A percentile compares a stretch with the other conserved stretches of the same genome.
Conservation (phyloP, 30 jellyfish, hydroid and myxozoan species). For the Hydractinia echinata region DNA sequence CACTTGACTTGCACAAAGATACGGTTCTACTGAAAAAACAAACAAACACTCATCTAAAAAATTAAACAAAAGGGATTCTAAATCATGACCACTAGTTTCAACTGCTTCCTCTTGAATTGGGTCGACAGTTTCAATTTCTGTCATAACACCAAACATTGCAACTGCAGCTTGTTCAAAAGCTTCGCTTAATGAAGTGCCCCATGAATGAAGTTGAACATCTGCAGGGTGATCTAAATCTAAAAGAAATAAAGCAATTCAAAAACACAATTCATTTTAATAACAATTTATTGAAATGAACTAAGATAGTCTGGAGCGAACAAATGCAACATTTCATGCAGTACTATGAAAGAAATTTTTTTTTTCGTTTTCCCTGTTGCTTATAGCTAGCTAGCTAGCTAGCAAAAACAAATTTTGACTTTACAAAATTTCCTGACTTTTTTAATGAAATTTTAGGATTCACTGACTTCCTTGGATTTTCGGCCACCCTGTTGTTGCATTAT, state of each 20-base stretch:
- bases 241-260: background rate
- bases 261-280: no score
- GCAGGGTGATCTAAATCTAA: constrained; percentile 91
- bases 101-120: constrained; percentile 48
- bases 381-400: no score
- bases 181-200: constrained; percentile 79
- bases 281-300: no score
- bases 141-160: constrained; percentile 85
- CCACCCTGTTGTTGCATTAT: no score
- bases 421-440: no score
- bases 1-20: constrained; percentile 48
- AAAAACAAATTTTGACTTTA: no score
- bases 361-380: no score
- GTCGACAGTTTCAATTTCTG: constrained; percentile 71
- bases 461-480: no score
- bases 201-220: constrained; percentile 89
- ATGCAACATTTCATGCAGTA: no score
- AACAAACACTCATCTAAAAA: constrained; percentile 87
- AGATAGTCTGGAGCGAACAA: no score
- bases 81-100: constrained; percentile 88
- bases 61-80: constrained; percentile 63
- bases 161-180: constrained; percentile 85
- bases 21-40: constrained; percentile 85
- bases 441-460: no score
- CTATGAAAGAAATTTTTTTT: no score